Base-by-base conservation (phyloP, 2,797 vertebrate genomes). In the Pyrocephalus nanus region DNA sequence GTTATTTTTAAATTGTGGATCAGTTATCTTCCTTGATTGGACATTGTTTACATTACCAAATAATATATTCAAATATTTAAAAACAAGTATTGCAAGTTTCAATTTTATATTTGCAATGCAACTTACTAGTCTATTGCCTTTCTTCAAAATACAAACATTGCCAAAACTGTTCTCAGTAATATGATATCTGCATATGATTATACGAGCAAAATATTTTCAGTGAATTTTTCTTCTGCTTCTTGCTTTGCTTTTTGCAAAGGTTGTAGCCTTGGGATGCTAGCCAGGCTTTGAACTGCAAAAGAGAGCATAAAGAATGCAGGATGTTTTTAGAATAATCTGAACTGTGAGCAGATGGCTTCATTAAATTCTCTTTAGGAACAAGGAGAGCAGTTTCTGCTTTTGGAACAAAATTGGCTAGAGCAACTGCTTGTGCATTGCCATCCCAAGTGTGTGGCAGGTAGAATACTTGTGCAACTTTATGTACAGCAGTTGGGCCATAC, bases 251-350 rank as follows among this genome's bases (percentile, higher is more conserved):
- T 79, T 87, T 87, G 58, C 34, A 60, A 84, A 90, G 86, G 67
- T 86, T 85, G 53, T 64, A 85, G 55, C 64, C n/a, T 76, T 94
- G 74, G 77, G 88, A 82, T 92, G 42, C 45, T 74, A 79, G 64
- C 86, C 84, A 94, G 71, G 48, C 60, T 81, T 72, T 85, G 70
- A 86, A 91, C 43, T 78, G 90, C 81, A 72, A 73, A 90, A 92
- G 50, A 43, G 60, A 79, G 36, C 51, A 26, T 79, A 21, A 88
- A 86, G 64, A 85, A 73, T 67, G 34, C 43, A 70, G 58, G 23
- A 67, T 96, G 73, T 73, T 93, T 91, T 92, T 81, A 81, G 54
- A 81, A 26, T 75, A 69, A 43, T 47, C 54, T 85, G 83, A 87
- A 26, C 53, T 2, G 2, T 0, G 7, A 94, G 84, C 90, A 93